Conservation (phyloP, 2,113 vertebrate species). For the Apaloderma vittatum region DNA sequence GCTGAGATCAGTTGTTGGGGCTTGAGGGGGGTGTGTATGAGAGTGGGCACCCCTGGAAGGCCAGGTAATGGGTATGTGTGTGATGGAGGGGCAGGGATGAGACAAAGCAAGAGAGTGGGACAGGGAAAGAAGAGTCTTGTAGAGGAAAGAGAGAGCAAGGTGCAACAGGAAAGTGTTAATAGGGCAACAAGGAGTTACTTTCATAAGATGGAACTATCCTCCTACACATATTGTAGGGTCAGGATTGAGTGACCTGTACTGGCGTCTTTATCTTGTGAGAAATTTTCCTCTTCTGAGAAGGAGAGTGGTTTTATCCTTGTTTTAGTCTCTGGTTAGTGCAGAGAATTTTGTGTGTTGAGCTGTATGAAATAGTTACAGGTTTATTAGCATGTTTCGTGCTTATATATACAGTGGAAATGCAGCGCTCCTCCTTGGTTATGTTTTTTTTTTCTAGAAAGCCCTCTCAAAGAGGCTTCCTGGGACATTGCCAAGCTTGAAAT, state of each 20-base stretch:
- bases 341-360: not conserved
- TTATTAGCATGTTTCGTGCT: not conserved
- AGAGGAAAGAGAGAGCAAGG: too few species aligned
- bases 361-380: not conserved
- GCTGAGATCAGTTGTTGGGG: too few species aligned
- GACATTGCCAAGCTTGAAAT: not conserved
- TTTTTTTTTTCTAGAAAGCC: not conserved
- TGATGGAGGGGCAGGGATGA: too few species aligned
- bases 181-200: too few species aligned
- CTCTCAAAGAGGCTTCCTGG: not conserved
- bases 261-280: not conserved
- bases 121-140: too few species aligned
- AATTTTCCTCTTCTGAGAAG: not conserved
- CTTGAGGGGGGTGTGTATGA: too few species aligned
- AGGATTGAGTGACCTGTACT: not conserved
- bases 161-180: too few species aligned
- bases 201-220: too few species aligned
- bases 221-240: not conserved
- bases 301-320: not conserved
- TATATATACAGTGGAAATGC: not conserved
- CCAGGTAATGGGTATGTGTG: too few species aligned
- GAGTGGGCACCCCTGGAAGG: too few species aligned
- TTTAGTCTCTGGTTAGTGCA: fast-evolving
- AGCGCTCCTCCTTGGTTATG: not conserved
- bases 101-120: too few species aligned